Evolutionary conservation across 2,797 vertebrate species (phyloP), one percentile per base, ranked within the genome.

Genomic region (Mormyrus proboscirostris): DNA sequence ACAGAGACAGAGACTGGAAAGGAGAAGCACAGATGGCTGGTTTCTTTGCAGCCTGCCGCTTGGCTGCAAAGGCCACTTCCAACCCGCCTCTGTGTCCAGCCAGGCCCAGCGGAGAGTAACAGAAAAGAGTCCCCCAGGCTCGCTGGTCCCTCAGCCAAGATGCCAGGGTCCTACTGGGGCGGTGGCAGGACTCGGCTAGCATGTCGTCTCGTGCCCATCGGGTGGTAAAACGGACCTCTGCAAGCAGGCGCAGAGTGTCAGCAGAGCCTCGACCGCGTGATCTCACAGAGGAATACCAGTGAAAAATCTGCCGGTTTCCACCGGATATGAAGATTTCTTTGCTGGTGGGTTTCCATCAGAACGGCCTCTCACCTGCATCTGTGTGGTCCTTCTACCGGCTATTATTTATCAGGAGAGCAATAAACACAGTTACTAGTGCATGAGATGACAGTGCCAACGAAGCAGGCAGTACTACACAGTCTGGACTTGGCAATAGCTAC

Each of bases 31-130:
- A 91, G 90, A 91, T 91, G 90, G 90, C 88, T 88, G 84, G 92
- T 92, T 91, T 91, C 90, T 89, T 91, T 89, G 82, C 90, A 89
- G 91, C 91, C 92, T 91, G 89, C 88, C 91, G 51, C 88, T 90
- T 84, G 85, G 88, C 65, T 86, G 89, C 89, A 90, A 90, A 89
- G 84, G 89, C 88, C 86, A 82, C 89, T 90, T 93, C 90, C 90
- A 90, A 89, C 90, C 57, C 89, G 88, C 50, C 83, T 3, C 38
- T 2, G 16, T 38, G 53, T 84, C 73, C 41, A 25, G 76, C 12
- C 12, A 29, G 88, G 55, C 88, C 73, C 76, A 44, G 79, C 1
- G 1, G 59, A 87, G 53, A n/a, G 86, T 0, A 22, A 87, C 51
- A 89, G 9, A 53, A 51, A 83, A n/a, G 79, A 38, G 33, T 41